Percentiles rank a stretch among this genome's conserved stretches.
These are phyloP conservation scores for Neofelis nebulosa DNA, from an alignment of 2,113 vertebrate genomes.

Conservation along the genomic window DNA sequence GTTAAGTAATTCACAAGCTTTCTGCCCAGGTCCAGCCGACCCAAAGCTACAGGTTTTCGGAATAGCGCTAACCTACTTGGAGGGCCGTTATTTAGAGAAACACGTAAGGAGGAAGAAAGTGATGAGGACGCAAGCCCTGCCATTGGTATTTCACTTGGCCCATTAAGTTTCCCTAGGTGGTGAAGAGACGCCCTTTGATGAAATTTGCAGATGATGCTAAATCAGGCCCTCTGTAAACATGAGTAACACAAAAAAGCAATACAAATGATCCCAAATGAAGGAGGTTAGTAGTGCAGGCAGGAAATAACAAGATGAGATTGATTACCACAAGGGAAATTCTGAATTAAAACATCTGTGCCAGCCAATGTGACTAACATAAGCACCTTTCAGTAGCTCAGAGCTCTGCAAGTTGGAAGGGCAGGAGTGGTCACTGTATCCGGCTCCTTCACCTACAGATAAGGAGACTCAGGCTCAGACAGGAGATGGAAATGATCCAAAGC, in stretches of 20 bases:
- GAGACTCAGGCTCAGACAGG: not conserved
- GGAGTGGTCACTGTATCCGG: not conserved
- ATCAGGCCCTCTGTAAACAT: slow-evolving; percentile 52
- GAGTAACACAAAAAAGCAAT: slow-evolving; percentile 52
- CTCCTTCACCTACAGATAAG: slow-evolving; percentile 13
- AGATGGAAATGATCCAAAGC: slow-evolving; percentile 36
- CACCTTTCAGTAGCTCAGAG: not conserved
- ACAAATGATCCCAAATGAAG: slow-evolving; percentile 58
- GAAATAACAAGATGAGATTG: slow-evolving; percentile 68
- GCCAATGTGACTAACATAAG: slow-evolving; percentile 35
- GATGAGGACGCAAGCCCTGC: not conserved
- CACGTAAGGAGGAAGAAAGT: not conserved
- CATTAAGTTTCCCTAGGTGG: slow-evolving; percentile 1
- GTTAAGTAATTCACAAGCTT: slow-evolving; percentile 4
- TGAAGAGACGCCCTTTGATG: slow-evolving; percentile 57
- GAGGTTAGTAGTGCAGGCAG: slow-evolving; percentile 67
- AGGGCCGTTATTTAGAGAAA: slow-evolving; percentile 38
- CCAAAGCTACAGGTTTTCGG: not conserved
- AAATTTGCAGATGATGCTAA: slow-evolving; percentile 73
- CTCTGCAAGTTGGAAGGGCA: not conserved
- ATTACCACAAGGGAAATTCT: slow-evolving; percentile 62
- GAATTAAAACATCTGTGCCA: slow-evolving; percentile 63
- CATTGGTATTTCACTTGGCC: slow-evolving; percentile 60
- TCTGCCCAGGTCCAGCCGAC: not conserved
- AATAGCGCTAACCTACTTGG: not conserved